Percentiles rank a stretch among this genome's conserved stretches.
Conservation (phyloP, 1,140 invertebrate species). For the Goniozus legneri region DNA sequence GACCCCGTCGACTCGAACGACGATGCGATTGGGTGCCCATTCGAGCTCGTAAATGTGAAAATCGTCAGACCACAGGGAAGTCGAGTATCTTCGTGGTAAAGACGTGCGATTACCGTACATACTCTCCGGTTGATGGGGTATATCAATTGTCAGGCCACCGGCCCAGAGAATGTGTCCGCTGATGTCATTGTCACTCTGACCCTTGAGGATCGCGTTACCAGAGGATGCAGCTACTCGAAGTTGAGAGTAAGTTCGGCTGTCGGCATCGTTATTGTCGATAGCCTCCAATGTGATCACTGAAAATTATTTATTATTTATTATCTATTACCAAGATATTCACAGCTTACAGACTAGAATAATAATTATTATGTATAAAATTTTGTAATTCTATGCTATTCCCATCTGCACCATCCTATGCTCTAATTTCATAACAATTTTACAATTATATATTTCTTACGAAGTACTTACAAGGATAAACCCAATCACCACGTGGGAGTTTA, state of each 20-base stretch:
- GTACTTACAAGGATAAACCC: slow-evolving; percentile 62
- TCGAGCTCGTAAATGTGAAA: slow-evolving; percentile 62
- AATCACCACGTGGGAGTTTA: slow-evolving; percentile 65
- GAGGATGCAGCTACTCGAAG: slow-evolving; percentile 34
- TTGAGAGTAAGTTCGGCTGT: background rate
- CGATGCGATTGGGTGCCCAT: slow-evolving; percentile 57
- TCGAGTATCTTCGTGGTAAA: slow-evolving; percentile 9
- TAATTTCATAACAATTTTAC: too few relatives aligned
- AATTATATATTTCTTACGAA: background rate
- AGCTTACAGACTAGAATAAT: too few relatives aligned
- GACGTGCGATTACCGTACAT: background rate
- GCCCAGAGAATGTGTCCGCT: slow-evolving; percentile 33
- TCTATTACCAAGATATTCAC: too few relatives aligned
- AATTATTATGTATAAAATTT: too few relatives aligned
- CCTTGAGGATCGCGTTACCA: slow-evolving; percentile 32
- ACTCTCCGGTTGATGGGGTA: background rate
- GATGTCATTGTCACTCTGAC: slow-evolving; percentile 18
- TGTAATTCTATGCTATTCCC: too few relatives aligned
- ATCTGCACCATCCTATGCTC: too few relatives aligned
- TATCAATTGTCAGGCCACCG: slow-evolving; percentile 13
- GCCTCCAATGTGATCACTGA: slow-evolving; percentile 15
- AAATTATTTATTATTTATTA: background rate
- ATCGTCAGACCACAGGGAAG: slow-evolving; percentile 56
- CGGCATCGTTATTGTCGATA: background rate
- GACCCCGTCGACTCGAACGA: slow-evolving; percentile 57